Evolutionary conservation across 2,797 vertebrate species (phyloP).

Genomic region (Oreochromis grahami): DNA sequence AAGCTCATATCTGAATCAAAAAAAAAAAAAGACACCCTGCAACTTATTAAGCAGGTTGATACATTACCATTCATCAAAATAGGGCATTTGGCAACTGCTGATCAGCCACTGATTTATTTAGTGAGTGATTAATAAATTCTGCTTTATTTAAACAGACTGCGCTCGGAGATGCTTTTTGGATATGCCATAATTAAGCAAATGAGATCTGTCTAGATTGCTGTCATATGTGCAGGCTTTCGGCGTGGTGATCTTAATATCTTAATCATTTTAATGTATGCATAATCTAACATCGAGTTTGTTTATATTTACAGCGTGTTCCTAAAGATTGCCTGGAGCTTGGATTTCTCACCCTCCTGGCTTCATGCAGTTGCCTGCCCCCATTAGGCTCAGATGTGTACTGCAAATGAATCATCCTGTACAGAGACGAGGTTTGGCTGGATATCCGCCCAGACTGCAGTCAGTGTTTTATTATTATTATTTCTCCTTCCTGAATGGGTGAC

Average conservation of each 20-base stretch:
- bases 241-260: neutral
- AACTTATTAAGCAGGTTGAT: neutral
- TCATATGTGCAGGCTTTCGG: neutral
- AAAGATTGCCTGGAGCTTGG: constrained; percentile 2
- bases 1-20: neutral
- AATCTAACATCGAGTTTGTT: constrained; percentile 1
- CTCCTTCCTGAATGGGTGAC: neutral
- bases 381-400: constrained; percentile 42
- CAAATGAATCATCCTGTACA: neutral
- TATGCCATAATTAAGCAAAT: neutral
- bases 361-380: constrained; percentile 57
- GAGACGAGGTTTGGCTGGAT: neutral
- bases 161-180: neutral
- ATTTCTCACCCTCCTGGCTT: neutral
- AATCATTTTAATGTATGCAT: constrained; percentile 23
- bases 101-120: constrained; percentile 49
- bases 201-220: neutral
- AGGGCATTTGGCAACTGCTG: constrained; percentile 9
- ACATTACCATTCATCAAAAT: constrained; percentile 20
- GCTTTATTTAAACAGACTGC: neutral
- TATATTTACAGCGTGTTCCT: constrained; percentile 11
- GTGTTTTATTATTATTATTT: neutral
- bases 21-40: neutral
- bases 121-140: constrained; percentile 26
- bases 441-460: neutral